Evolutionary conservation across 2,797 vertebrate genomes (phyloP), one percentile per base, ranked within the genome.

Genomic region (Hippocampus kuda): DNA sequence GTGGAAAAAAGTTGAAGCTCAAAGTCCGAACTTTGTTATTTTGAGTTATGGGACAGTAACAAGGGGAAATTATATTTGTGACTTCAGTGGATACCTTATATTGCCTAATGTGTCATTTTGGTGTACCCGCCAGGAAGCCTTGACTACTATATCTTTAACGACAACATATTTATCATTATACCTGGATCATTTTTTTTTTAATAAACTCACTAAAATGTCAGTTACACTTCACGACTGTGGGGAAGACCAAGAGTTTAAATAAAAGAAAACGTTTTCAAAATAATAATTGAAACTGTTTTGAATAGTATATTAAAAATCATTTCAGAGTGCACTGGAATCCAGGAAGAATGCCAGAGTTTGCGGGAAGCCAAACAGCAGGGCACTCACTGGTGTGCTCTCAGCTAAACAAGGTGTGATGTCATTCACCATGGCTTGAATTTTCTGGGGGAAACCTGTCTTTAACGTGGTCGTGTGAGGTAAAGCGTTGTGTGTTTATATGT

Each of bases 341-440:
- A 90, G 93, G 85, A 99, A 95, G 85, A 96, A 92, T 84, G 90
- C 92, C 0, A 97, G 93, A 86, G 78, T 88, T 66, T 89, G 90
- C 61, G 84, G 91, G 42, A 96, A 92, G 77, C 89, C 93, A 65
- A 93, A 86, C 87, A 97, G 96, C 74, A 96, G 93, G 51, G 94
- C 94, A 9, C 89, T 99, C 71, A 99, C 95, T 0, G 97, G 97
- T 30, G 93, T 99, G 34, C 92, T 99, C 53, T 98, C 97, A 72
- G 96, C 97, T 42, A 98, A 98, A 86, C 95, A 99, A 96, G 97
- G 97, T 98, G 16, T 26, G 15, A 27, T 48, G 2, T 65, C 7
- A 18, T 65, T 27, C 13, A 16, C 38, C 11, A 9, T 1, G 0
- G 18, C n/a, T 53, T 27, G 11, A 3, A 68, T 41, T 27, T 11